Evolutionary conservation across 2,888 invertebrate genomes (phyloP).

Genomic region (Bimastos eiseni): DNA sequence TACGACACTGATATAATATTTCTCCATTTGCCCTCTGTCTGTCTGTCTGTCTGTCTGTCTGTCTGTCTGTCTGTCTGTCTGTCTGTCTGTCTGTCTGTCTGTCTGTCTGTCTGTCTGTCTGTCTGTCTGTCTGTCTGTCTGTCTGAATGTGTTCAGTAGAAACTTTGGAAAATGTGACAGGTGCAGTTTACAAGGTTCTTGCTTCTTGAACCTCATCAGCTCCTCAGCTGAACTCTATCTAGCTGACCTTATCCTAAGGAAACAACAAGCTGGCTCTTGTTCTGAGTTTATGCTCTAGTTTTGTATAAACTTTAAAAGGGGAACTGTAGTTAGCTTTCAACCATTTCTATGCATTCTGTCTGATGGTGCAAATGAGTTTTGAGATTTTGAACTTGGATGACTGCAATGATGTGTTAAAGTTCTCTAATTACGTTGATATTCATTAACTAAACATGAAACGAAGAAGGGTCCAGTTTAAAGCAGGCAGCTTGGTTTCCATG

Average conservation of each 20-base stretch:
- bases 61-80: neutral
- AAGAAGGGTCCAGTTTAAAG: no score
- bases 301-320: neutral
- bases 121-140: neutral
- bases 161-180: neutral
- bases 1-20: neutral
- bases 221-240: no score
- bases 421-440: no score
- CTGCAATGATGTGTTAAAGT: no score
- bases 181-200: neutral
- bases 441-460: no score
- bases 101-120: neutral
- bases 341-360: neutral
- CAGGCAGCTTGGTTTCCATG: no score
- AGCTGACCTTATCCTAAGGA: no score
- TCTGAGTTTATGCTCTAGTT: neutral
- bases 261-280: no score
- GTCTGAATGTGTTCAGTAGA: neutral
- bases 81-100: neutral
- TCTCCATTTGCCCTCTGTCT: neutral
- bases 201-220: no score
- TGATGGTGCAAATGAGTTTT: no score
- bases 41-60: neutral
- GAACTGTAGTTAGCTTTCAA: neutral
- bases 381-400: no score